These are phyloP conservation scores for Tryphoninae sp. DNA, from an alignment of 2,888 invertebrate genomes.

Conservation along the genomic window DNA sequence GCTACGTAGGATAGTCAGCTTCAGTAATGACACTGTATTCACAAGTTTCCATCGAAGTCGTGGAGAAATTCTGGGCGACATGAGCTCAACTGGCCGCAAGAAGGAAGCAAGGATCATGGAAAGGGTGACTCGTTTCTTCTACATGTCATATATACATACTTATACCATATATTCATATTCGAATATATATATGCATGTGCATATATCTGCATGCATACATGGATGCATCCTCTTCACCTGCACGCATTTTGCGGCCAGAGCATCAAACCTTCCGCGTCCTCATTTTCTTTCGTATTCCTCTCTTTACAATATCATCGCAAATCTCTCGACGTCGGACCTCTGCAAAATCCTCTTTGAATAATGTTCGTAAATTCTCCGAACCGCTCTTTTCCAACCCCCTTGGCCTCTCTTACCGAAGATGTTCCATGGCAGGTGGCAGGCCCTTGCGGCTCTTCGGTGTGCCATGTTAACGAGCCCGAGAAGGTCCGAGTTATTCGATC, in stretches of 20 bases:
- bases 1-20: slow-evolving; percentile 15
- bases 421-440: slow-evolving; percentile 40
- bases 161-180: neutral
- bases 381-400: slow-evolving; percentile 37
- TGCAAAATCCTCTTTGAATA: slow-evolving; percentile 58
- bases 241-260: slow-evolving; percentile 33
- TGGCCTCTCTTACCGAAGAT: slow-evolving; percentile 13
- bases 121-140: neutral
- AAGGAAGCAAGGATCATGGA: slow-evolving; percentile 27
- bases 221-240: neutral
- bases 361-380: slow-evolving; percentile 53
- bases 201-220: neutral
- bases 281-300: slow-evolving; percentile 42
- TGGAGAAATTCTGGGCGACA: slow-evolving; percentile 27
- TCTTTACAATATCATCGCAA: slow-evolving; percentile 51
- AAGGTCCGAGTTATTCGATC: slow-evolving; percentile 61
- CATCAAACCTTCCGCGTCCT: slow-evolving; percentile 31
- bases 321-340: slow-evolving; percentile 26
- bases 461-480: slow-evolving; percentile 53
- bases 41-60: slow-evolving; percentile 46
- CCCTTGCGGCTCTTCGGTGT: slow-evolving; percentile 5
- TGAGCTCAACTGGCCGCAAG: slow-evolving; percentile 17
- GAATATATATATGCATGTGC: too few relatives aligned
- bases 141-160: neutral
- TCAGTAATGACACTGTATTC: slow-evolving; percentile 43